Evolutionary conservation across 2,113 vertebrate genomes (phyloP).

Genomic region (Edolisoma coerulescens): DNA sequence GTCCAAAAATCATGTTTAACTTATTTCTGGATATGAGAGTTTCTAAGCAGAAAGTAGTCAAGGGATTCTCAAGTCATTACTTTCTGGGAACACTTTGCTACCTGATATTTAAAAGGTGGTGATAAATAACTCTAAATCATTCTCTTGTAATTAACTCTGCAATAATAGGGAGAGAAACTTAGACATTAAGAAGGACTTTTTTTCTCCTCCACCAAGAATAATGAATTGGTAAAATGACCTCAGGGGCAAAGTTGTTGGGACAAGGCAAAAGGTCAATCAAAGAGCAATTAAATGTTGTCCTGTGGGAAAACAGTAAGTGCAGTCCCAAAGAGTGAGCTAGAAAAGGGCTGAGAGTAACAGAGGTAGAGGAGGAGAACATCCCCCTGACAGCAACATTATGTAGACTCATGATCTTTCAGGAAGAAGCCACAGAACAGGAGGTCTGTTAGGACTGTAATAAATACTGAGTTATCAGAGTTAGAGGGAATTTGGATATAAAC

Average conservation of each 20-base stretch:
- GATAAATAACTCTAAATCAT: neutral
- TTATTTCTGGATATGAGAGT: neutral
- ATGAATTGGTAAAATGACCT: conserved; percentile 58
- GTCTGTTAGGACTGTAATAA: conserved; percentile 16
- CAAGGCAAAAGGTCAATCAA: conserved; percentile 66
- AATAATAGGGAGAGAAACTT: conserved; percentile 12
- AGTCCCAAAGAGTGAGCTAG: neutral
- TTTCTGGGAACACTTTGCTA: neutral
- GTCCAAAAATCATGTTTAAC: neutral
- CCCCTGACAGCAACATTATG: neutral
- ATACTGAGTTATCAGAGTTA: conserved; percentile 19
- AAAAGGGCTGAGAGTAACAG: neutral
- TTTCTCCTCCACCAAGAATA: conserved; percentile 16
- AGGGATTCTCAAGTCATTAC: neutral
- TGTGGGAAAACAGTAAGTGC: conserved; percentile 22
- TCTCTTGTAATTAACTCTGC: neutral
- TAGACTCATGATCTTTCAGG: neutral
- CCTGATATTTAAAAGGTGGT: neutral
- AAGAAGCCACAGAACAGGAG: conserved; percentile 1
- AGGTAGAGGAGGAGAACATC: neutral
- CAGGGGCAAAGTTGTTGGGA: conserved; percentile 65
- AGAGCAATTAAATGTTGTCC: conserved; percentile 62
- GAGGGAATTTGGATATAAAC: neutral
- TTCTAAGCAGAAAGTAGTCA: neutral
- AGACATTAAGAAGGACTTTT: neutral